These are phyloP conservation scores for Pleuronectes platessa DNA, from an alignment of 2,113 vertebrate genomes.

Conservation along the genomic window DNA sequence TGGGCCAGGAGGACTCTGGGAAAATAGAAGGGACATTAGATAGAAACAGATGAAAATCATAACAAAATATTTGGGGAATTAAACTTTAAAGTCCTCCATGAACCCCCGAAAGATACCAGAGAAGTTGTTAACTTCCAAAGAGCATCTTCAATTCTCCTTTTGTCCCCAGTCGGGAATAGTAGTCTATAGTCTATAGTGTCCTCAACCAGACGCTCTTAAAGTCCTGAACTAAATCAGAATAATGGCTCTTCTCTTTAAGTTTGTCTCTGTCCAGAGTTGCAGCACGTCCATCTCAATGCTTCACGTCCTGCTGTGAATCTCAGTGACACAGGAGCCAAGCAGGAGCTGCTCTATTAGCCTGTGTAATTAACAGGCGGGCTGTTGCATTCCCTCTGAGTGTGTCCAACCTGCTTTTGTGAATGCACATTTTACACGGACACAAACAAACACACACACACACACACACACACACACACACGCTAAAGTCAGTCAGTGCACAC, in stretches of 20 bases:
- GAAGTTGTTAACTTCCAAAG: neutral
- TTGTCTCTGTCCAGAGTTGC: constrained; percentile 28
- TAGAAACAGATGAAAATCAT: constrained; percentile 27
- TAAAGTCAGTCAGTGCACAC: neutral
- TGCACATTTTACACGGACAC: neutral
- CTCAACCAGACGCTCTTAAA: neutral
- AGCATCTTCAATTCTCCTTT: neutral
- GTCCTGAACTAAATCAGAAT: constrained; percentile 23
- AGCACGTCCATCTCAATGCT: constrained; percentile 49
- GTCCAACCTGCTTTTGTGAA: constrained; percentile 14
- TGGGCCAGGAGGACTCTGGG: constrained; percentile 13
- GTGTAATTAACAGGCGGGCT: constrained; percentile 62
- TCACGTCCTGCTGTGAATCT: constrained; percentile 56
- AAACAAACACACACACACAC: neutral
- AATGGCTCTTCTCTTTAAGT: constrained; percentile 27
- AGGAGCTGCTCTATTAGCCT: constrained; percentile 66
- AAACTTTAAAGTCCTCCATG: constrained; percentile 10
- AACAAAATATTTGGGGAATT: constrained; percentile 7
- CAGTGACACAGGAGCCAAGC: constrained; percentile 45
- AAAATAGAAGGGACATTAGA: neutral
- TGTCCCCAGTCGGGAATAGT: constrained; percentile 3
- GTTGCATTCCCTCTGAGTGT: neutral
- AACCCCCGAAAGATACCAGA: neutral
- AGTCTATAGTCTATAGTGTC: constrained; percentile 7
- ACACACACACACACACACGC: neutral